Percentiles rank a stretch among this genome's conserved stretches.
phyloP scores from a whole-genome alignment of 2,797 vertebrate genomes.

The Pipistrellus nathusii region DNA sequence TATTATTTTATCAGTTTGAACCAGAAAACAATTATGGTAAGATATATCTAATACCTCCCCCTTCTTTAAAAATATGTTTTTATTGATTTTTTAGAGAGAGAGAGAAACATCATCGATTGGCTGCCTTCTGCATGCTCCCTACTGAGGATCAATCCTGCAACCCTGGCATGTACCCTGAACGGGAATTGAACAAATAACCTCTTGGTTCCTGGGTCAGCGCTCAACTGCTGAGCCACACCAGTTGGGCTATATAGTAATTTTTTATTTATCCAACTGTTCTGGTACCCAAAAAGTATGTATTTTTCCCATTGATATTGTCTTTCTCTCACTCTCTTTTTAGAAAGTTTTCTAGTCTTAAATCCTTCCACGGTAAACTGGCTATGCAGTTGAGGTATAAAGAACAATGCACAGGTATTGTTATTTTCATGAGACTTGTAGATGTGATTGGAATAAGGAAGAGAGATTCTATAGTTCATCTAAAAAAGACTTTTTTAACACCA shows the following conservation, averaged over 20 bases:
- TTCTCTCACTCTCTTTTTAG: not conserved
- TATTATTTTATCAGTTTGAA: not conserved
- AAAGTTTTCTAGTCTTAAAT: not conserved
- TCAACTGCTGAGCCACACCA: too few species aligned
- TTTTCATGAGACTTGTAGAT: not conserved
- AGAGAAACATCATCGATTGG: too few species aligned
- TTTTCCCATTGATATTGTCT: not conserved
- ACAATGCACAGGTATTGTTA: not conserved
- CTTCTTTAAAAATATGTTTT: too few species aligned
- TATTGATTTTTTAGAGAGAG: too few species aligned
- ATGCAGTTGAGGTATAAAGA: slow-evolving; percentile 3
- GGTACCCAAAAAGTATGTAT: not conserved
- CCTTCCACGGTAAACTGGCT: not conserved
- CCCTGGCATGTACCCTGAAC: too few species aligned
- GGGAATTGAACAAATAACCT: too few species aligned
- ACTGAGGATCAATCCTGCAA: too few species aligned
- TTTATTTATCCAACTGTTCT: slow-evolving; percentile 32
- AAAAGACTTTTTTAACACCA: not conserved
- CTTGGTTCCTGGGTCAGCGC: too few species aligned
- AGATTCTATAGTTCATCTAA: not conserved
- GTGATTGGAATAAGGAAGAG: not conserved
- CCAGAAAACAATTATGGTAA: not conserved
- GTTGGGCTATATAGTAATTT: too few species aligned
- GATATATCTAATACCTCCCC: not conserved
- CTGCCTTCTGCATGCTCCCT: too few species aligned